Evolutionary conservation across 2,113 vertebrate species (phyloP), one percentile per base, ranked within the genome.

Genomic region (Rynchops niger): DNA sequence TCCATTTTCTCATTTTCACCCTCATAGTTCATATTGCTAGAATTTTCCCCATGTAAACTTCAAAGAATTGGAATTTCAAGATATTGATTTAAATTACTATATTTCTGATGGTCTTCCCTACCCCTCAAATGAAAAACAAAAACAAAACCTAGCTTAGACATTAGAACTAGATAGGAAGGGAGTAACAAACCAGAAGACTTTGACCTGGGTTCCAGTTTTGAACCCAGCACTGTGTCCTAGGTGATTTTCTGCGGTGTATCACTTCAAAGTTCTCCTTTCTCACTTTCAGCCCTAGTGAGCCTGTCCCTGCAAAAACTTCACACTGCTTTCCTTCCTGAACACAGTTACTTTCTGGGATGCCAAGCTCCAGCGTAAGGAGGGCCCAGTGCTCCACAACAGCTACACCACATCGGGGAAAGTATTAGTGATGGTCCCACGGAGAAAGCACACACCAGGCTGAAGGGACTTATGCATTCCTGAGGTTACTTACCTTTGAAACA

Each of bases 141-240:
- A 21, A 7, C 10, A 16, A 47, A 61, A 9, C n/a, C 23, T 89
- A 93, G 34, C 12, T 70, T 53, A 87, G 32, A 32, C 30, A 76
- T 59, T 55, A 76, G 65, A 15, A 47, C 32, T 76, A 90, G 16
- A 47, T 14, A 88, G 14, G 16, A 61, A 70, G 18, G 11, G 6
- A 16, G 3, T 1, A 29, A 23, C 0, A 22, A 1, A 83, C 29
- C 8, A 2, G 4, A 69, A 17, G 15, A n/a, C 52, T 63, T 77
- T 87, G 32, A 38, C 42, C 12, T 26, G 2, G 11, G 49, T 82
- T 84, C 65, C 59, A 82, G 15, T 79, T 85, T 9, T 53, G 42
- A 90, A 84, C 66, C 4, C n/a, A 84, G 61, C 49, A 49, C 38
- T n/a, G 5, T 36, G 26, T 15, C 26, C 63, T 55, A 32, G 19